Conservation (phyloP, 2,113 vertebrate genomes). For the Danionella cerebrum region DNA sequence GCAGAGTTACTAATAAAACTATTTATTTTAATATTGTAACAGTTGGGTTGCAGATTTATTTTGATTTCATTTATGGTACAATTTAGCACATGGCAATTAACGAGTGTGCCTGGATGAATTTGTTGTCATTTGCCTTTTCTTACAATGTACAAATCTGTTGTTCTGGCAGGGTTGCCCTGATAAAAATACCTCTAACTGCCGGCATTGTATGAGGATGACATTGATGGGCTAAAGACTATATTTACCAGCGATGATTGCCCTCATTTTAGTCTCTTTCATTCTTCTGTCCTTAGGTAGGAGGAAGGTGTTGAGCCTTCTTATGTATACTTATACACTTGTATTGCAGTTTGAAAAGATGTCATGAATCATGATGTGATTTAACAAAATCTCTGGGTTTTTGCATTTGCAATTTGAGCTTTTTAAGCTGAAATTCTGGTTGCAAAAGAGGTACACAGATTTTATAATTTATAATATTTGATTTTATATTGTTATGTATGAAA, state of each 20-base stretch:
- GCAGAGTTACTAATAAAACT: no score
- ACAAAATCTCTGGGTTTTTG: neutral
- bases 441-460: no score
- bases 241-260: conserved; percentile 24
- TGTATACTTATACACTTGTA: conserved; percentile 10
- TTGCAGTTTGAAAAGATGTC: conserved; percentile 1
- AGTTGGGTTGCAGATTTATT: no score
- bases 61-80: no score
- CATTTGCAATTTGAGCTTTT: neutral
- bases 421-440: neutral
- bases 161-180: conserved; percentile 14
- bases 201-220: conserved; percentile 20
- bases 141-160: neutral
- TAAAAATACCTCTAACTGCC: conserved; percentile 29
- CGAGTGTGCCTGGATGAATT: neutral
- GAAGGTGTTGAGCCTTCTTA: conserved; percentile 3
- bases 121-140: neutral
- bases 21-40: no score
- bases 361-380: conserved; percentile 22
- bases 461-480: no score
- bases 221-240: conserved; percentile 28
- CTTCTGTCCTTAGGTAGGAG: conserved; percentile 1
- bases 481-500: no score
- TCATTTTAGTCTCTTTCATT: conserved; percentile 27
- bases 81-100: neutral